A percentile compares a stretch with the other conserved stretches of the same genome.
These are phyloP conservation scores for Actinemys pallida DNA, from an alignment of 2,113 vertebrate genomes.

Conservation along the genomic window DNA sequence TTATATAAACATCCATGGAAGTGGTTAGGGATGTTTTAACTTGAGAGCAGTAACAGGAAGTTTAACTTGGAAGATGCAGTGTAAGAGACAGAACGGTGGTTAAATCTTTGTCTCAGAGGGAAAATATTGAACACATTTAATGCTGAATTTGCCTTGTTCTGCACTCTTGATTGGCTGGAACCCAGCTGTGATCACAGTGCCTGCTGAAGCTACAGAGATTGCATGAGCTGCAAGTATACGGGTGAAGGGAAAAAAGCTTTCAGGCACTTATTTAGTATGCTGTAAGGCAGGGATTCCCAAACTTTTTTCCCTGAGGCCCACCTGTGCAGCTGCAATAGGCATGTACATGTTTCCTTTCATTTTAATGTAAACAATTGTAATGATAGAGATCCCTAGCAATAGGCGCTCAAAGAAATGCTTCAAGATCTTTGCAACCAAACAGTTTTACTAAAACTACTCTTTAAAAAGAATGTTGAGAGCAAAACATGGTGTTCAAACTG, in stretches of 20 bases:
- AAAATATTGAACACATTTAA: constrained; percentile 65
- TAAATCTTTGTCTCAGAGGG: constrained; percentile 64
- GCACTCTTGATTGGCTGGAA: constrained; percentile 35
- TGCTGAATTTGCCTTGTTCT: constrained; percentile 41
- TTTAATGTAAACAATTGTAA: neutral
- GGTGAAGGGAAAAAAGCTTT: neutral
- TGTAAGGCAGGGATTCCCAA: neutral
- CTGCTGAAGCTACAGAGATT: constrained; percentile 51
- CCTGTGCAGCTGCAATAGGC: neutral
- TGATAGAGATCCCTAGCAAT: neutral
- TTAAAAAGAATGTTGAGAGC: neutral
- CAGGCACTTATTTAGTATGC: neutral
- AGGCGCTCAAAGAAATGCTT: neutral
- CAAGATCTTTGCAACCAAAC: neutral
- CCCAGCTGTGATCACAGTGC: constrained; percentile 6
- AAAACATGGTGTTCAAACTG: neutral
- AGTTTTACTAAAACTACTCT: neutral
- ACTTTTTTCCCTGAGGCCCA: neutral
- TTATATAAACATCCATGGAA: constrained; percentile 58
- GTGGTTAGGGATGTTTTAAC: constrained; percentile 37
- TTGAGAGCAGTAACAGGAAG: constrained; percentile 50
- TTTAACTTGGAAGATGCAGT: constrained; percentile 58
- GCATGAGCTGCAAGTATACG: neutral
- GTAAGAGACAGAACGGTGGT: constrained; percentile 45
- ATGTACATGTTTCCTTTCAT: neutral